Evolutionary conservation across 1,140 invertebrate genomes (phyloP).

Genomic region (Drosophila biarmipes): DNA sequence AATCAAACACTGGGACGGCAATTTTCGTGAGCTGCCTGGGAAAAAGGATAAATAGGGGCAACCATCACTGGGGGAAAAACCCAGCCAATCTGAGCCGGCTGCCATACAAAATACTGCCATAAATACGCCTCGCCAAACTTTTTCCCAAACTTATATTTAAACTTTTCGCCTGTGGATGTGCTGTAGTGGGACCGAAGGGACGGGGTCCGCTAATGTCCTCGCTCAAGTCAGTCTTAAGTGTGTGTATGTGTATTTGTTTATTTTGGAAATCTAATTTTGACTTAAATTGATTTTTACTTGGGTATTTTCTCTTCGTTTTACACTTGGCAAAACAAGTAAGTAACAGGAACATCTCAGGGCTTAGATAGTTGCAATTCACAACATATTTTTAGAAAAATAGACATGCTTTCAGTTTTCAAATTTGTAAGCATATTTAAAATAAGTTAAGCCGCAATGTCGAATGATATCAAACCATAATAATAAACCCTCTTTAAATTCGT

Average conservation of each 20-base stretch:
- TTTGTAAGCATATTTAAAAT: too few species aligned
- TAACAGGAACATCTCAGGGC: neutral
- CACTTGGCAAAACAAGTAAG: neutral
- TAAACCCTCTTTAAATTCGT: too few species aligned
- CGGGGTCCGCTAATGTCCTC: conserved; percentile 38
- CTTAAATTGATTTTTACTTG: conserved; percentile 73
- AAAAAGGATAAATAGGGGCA: conserved; percentile 69
- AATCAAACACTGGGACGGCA: conserved; percentile 75
- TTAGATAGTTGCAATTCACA: neutral
- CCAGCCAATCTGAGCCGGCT: conserved; percentile 24
- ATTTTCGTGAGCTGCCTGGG: conserved; percentile 69
- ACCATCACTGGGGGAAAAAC: neutral
- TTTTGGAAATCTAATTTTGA: conserved; percentile 80
- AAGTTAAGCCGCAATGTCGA: too few species aligned
- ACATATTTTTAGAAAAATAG: too few species aligned
- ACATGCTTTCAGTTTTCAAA: too few species aligned
- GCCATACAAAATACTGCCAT: conserved; percentile 80
- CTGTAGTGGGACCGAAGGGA: neutral
- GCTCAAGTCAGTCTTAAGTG: neutral
- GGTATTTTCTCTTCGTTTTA: conserved; percentile 22
- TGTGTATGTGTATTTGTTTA: conserved; percentile 58
- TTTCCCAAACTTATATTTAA: conserved; percentile 77
- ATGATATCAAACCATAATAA: too few species aligned
- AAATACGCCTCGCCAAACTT: conserved; percentile 79
- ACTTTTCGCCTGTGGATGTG: conserved; percentile 55